Conservation (phyloP, 2,113 vertebrate genomes). For the Cebus imitator region DNA sequence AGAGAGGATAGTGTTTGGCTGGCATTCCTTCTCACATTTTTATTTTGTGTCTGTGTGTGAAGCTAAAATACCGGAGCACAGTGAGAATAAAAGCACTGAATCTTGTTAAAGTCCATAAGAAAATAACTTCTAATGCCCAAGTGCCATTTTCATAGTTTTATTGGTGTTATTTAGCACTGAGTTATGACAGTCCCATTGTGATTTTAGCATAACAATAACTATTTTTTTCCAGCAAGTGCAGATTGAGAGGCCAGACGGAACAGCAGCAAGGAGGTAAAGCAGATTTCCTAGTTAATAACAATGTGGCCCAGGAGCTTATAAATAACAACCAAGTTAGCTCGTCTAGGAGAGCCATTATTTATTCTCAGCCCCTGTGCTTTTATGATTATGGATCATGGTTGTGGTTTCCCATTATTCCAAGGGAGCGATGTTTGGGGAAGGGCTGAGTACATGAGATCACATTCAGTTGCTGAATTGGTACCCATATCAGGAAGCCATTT, state of each 20-base stretch:
- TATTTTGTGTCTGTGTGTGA: not conserved
- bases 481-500: not conserved
- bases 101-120: slow-evolving; percentile 50
- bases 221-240: slow-evolving; percentile 40
- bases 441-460: not conserved
- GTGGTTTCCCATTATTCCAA: not conserved
- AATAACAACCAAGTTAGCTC: not conserved
- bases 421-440: not conserved
- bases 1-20: not conserved
- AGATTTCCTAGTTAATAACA: slow-evolving; percentile 17
- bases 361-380: not conserved
- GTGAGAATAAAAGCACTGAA: slow-evolving; percentile 44
- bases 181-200: not conserved
- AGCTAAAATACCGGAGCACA: not conserved
- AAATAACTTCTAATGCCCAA: slow-evolving; percentile 54
- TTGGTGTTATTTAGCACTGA: not conserved
- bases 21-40: not conserved
- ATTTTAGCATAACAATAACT: slow-evolving; percentile 53
- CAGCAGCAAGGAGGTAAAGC: not conserved
- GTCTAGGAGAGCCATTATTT: not conserved
- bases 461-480: not conserved
- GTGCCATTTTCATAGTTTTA: slow-evolving; percentile 39
- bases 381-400: not conserved
- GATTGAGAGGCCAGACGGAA: not conserved
- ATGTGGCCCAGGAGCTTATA: not conserved